Conservation (phyloP, 2,888 invertebrate species). For the Eupithecia pulchellata region DNA sequence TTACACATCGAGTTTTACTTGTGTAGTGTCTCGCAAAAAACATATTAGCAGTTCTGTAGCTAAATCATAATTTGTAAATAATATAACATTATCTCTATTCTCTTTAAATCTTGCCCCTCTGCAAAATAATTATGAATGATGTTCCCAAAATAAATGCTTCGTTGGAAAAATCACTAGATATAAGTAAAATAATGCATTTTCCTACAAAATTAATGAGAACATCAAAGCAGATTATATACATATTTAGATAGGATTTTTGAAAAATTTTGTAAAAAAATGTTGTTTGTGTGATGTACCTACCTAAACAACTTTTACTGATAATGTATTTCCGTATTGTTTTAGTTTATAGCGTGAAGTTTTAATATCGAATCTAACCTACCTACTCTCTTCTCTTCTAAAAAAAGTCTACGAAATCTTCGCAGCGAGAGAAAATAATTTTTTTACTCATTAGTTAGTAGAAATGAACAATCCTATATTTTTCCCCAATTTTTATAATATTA, state of each 20-base stretch:
- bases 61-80: not conserved
- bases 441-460: not conserved
- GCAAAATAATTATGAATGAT: not conserved
- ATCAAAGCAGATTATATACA: slow-evolving; percentile 14
- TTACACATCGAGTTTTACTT: no score
- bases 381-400: not conserved
- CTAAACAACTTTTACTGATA: not conserved
- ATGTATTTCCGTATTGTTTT: not conserved
- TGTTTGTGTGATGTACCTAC: slow-evolving; percentile 15
- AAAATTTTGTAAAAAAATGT: slow-evolving; percentile 63
- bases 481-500: not conserved
- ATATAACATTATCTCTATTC: not conserved
- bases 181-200: slow-evolving; percentile 19
- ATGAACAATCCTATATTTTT: not conserved
- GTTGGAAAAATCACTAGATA: not conserved
- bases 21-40: no score
- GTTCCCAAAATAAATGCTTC: not conserved
- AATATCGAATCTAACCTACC: not conserved
- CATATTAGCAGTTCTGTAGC: not conserved
- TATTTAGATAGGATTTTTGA: slow-evolving; percentile 68
- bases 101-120: no score
- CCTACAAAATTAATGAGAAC: slow-evolving; percentile 1
- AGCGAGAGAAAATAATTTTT: not conserved
- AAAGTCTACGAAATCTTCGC: not conserved
- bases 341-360: not conserved